phyloP scores from a whole-genome alignment of 1,140 invertebrate genomes.

The Plectus sambesii region DNA sequence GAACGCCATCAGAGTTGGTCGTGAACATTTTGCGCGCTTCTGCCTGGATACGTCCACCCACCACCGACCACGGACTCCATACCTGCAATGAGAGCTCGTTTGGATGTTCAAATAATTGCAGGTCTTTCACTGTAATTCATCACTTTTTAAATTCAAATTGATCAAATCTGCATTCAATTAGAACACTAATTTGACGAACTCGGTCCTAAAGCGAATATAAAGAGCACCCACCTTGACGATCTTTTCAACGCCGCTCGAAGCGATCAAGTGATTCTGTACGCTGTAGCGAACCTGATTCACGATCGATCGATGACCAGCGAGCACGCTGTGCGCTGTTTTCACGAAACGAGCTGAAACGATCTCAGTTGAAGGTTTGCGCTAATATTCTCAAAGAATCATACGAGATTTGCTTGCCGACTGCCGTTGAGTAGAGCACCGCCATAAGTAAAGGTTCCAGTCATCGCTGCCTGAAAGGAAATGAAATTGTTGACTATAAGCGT shows the following conservation, averaged over 20 bases:
- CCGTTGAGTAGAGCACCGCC: conserved; percentile 65
- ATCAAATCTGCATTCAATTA: too few relatives aligned
- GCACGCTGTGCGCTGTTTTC: conserved; percentile 10
- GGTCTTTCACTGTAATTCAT: too few relatives aligned
- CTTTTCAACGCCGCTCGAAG: conserved; percentile 87
- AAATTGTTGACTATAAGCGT: conserved; percentile 27
- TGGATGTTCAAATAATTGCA: too few relatives aligned
- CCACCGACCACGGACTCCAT: too few relatives aligned
- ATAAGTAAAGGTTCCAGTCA: conserved; percentile 86
- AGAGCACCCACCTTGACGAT: conserved; percentile 65
- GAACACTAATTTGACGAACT: too few relatives aligned
- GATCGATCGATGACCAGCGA: conserved; percentile 79
- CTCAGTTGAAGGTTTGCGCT: conserved; percentile 43
- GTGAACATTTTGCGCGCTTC: too few relatives aligned
- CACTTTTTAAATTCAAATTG: too few relatives aligned
- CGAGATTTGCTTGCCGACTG: conserved; percentile 21
- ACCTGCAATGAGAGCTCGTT: too few relatives aligned
- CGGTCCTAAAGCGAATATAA: conserved; percentile 63
- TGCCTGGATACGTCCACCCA: too few relatives aligned
- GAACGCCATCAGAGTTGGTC: too few relatives aligned
- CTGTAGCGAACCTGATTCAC: conserved; percentile 91
- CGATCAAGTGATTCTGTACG: conserved; percentile 65
- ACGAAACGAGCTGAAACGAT: conserved; percentile 1
- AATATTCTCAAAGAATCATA: conserved; percentile 7
- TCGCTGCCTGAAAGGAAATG: conserved; percentile 83